Evolutionary conservation across 2,888 invertebrate species (phyloP).

Genomic region (Xylota sylvarum): DNA sequence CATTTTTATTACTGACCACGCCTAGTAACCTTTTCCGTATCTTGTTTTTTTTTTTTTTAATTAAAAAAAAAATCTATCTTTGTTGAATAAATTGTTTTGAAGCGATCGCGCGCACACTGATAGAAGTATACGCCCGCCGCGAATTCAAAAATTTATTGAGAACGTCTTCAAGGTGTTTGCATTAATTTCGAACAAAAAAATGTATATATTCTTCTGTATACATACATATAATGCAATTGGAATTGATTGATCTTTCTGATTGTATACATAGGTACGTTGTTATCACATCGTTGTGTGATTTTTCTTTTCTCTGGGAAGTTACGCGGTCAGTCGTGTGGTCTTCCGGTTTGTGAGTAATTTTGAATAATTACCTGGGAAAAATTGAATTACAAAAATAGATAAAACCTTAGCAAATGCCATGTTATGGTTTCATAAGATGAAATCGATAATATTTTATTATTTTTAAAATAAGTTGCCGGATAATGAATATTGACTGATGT

Average conservation of each 20-base stretch:
- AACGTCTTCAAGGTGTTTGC: constrained; percentile 41
- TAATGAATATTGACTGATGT: background rate
- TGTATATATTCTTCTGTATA: no score
- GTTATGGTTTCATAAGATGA: background rate
- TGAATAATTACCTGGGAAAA: background rate
- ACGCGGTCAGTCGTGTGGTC: background rate
- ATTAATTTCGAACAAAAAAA: constrained; percentile 7
- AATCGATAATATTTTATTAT: background rate
- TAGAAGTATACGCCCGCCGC: constrained; percentile 22
- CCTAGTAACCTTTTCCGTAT: constrained; percentile 42
- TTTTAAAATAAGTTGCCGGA: background rate
- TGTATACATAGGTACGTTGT: background rate
- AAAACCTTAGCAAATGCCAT: background rate
- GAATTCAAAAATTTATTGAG: constrained; percentile 1
- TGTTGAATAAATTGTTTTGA: constrained; percentile 18
- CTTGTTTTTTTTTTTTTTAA: constrained; percentile 27
- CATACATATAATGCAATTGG: constrained; percentile 5
- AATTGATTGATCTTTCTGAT: constrained; percentile 11
- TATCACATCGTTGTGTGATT: background rate
- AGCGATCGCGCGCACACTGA: background rate
- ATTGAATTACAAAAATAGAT: background rate
- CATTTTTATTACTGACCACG: constrained; percentile 23
- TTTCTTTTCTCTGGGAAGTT: background rate
- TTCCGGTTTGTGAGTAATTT: constrained; percentile 20
- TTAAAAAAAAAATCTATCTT: constrained; percentile 1